Evolutionary conservation across 2,888 invertebrate genomes (phyloP).

Genomic region (Hirudinaria manillensis): DNA sequence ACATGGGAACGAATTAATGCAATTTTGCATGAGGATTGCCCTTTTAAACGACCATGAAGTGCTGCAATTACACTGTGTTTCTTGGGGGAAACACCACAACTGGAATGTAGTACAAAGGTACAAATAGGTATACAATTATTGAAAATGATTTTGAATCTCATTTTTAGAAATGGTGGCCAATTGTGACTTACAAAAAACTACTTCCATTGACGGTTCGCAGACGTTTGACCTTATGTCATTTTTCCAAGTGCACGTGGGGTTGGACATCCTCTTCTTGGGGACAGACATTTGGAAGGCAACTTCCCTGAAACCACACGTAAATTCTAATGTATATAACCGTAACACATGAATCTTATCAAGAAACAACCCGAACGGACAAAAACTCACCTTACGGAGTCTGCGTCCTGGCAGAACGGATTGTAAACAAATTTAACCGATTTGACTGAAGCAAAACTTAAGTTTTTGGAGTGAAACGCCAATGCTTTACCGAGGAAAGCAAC

Average conservation of each 20-base stretch:
- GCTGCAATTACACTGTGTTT: no score
- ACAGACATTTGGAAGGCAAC: conserved; percentile 32
- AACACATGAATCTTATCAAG: not conserved
- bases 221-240: conserved; percentile 28
- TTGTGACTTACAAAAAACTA: conserved; percentile 29
- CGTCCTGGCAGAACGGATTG: conserved; percentile 30
- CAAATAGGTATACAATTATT: no score
- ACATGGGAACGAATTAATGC: no score
- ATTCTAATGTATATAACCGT: not conserved
- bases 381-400: conserved; percentile 27
- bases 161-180: not conserved
- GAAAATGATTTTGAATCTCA: not conserved
- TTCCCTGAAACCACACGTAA: conserved; percentile 20
- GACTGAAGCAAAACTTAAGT: conserved; percentile 22
- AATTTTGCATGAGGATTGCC: no score
- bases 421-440: conserved; percentile 26
- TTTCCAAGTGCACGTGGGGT: conserved; percentile 28
- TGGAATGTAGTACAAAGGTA: no score
- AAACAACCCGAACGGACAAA: not conserved
- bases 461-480: conserved; percentile 24
- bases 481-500: conserved; percentile 13
- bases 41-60: no score
- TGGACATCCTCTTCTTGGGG: conserved; percentile 29
- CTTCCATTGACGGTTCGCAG: conserved; percentile 26
- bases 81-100: no score